phyloP scores from a whole-genome alignment of 2,888 invertebrate species.

The Hyalella azteca region DNA sequence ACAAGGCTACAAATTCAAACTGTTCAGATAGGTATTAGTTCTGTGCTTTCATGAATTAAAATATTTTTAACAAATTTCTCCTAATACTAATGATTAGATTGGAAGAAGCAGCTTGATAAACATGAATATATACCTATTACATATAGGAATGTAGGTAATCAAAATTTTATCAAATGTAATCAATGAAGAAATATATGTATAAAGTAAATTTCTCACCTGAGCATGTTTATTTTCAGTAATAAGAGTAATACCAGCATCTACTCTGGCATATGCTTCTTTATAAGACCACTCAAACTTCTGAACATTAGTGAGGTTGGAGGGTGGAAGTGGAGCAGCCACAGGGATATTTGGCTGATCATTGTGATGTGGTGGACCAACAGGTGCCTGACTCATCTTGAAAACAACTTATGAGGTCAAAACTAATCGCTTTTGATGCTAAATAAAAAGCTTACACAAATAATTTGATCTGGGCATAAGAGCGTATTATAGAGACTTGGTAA shows the following conservation, averaged over 20 bases:
- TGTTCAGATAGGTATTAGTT: too few species aligned
- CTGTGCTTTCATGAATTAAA: background rate
- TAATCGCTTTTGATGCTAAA: too few species aligned
- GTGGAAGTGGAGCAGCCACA: constrained; percentile 23
- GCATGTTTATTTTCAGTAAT: constrained; percentile 49
- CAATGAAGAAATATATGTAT: background rate
- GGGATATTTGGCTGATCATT: background rate
- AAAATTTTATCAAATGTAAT: background rate
- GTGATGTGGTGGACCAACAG: background rate
- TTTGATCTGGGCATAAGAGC: too few species aligned
- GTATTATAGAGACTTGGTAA: too few species aligned
- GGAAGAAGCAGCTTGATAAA: background rate
- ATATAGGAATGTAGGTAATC: background rate
- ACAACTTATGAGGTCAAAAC: too few species aligned
- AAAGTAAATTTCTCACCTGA: constrained; percentile 38
- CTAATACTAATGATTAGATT: background rate
- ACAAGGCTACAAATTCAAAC: too few species aligned
- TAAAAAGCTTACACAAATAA: too few species aligned
- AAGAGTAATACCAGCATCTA: constrained; percentile 50
- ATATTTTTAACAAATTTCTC: background rate
- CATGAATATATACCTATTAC: background rate
- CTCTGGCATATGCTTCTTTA: constrained; percentile 48
- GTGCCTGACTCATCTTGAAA: background rate
- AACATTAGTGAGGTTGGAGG: constrained; percentile 26
- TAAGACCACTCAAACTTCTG: constrained; percentile 49